Evolutionary conservation across 92 coral and sea anemone species (phyloP).

Genomic region (Actinernus sp.): DNA sequence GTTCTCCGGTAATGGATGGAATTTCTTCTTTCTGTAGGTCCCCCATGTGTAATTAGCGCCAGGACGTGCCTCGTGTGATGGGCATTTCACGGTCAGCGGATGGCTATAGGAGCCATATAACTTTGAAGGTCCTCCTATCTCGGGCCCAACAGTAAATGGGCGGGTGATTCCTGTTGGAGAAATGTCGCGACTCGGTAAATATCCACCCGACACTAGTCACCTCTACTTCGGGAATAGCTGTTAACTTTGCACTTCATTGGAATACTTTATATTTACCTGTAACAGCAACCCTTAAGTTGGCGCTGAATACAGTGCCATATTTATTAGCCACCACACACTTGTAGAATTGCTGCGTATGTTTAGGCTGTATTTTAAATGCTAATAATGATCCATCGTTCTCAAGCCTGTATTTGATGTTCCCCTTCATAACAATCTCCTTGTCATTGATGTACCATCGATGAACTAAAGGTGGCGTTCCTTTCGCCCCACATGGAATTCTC

Average conservation of each 20-base stretch:
- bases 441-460: constrained; percentile 5
- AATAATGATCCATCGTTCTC: background rate
- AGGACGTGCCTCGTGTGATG: constrained; percentile 1
- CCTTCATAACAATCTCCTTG: background rate
- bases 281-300: constrained; percentile 31
- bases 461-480: constrained; percentile 9
- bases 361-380: background rate
- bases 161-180: background rate
- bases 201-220: background rate
- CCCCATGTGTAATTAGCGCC: constrained; percentile 37
- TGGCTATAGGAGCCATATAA: background rate
- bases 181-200: background rate
- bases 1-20: background rate
- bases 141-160: constrained; percentile 9
- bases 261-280: too few species aligned
- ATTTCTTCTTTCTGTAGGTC: background rate
- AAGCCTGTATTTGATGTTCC: background rate
- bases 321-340: constrained; percentile 27
- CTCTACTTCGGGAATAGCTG: background rate
- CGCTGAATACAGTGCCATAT: constrained; percentile 44
- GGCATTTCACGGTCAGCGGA: background rate
- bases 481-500: constrained; percentile 15
- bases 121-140: background rate
- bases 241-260: too few species aligned
- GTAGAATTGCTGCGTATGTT: background rate